Evolutionary conservation across 2,888 invertebrate genomes (phyloP).

Genomic region (Ligdia adustata): DNA sequence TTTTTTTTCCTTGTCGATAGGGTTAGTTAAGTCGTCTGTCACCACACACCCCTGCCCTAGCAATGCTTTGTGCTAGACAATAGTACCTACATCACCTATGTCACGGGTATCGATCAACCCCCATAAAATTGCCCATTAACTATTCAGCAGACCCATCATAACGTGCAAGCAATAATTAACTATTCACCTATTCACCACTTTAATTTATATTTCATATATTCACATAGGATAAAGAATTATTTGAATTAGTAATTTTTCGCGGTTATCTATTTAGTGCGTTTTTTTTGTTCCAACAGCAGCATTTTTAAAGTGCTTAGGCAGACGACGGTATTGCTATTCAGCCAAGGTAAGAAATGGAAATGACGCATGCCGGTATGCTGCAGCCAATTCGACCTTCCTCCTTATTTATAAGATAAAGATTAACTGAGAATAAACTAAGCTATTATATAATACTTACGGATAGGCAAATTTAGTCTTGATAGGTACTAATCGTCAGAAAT

Average conservation of each 20-base stretch:
- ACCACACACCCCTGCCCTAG: constrained; percentile 45
- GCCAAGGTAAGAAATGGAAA: constrained; percentile 25
- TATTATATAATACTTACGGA: too few species aligned
- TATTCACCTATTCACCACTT: too few species aligned
- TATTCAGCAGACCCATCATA: constrained; percentile 23
- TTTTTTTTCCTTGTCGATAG: too few species aligned
- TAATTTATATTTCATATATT: too few species aligned
- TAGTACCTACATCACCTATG: constrained; percentile 33
- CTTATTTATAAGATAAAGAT: constrained; percentile 34
- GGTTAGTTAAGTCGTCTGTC: constrained; percentile 50
- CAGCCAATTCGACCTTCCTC: constrained; percentile 38
- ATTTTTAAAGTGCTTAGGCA: neutral
- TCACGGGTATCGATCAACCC: constrained; percentile 60
- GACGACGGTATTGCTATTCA: constrained; percentile 16
- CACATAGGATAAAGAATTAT: too few species aligned
- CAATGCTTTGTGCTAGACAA: constrained; percentile 47
- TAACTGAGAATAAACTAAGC: too few species aligned
- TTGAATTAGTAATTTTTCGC: too few species aligned
- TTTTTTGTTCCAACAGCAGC: too few species aligned
- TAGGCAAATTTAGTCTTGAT: too few species aligned
- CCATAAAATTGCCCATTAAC: constrained; percentile 42
- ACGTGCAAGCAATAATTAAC: neutral
- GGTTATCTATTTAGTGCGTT: too few species aligned
- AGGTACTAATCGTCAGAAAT: too few species aligned
- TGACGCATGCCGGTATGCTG: constrained; percentile 42